Percentiles rank a stretch among this genome's conserved stretches.
Evolutionary conservation across 2,888 invertebrate species (phyloP).

Genomic region (Tetragonisca angustula): DNA sequence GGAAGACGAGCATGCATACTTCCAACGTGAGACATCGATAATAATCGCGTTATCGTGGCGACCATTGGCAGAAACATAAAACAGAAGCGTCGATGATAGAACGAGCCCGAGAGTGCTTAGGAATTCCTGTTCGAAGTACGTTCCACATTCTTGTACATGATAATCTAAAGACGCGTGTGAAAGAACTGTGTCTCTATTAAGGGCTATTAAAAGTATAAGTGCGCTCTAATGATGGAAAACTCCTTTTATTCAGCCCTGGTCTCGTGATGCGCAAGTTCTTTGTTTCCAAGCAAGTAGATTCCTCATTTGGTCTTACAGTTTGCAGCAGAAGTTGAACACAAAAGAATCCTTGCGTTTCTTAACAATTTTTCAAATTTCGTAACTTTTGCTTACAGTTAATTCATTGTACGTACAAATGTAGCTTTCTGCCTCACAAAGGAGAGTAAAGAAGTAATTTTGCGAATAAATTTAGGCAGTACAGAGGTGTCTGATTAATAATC

Average conservation of each 20-base stretch:
- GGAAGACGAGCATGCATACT: conserved; percentile 44
- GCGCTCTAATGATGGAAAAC: conserved; percentile 36
- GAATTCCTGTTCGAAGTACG: conserved; percentile 41
- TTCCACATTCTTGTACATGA: conserved; percentile 23
- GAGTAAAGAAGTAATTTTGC: background rate
- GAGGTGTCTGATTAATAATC: too few relatives aligned
- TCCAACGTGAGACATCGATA: conserved; percentile 60
- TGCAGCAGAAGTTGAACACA: too few relatives aligned
- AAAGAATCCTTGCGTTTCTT: too few relatives aligned
- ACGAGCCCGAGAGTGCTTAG: conserved; percentile 36
- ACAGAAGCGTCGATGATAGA: conserved; percentile 29
- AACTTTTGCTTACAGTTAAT: too few relatives aligned
- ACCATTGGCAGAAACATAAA: conserved; percentile 1
- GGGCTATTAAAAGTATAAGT: conserved; percentile 52
- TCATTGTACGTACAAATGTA: too few relatives aligned
- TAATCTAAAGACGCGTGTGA: conserved; percentile 46
- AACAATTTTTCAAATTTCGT: too few relatives aligned
- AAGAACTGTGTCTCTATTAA: conserved; percentile 48
- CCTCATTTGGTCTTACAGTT: background rate
- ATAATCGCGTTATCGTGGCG: conserved; percentile 62
- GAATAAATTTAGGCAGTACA: background rate
- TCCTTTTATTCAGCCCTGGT: conserved; percentile 20
- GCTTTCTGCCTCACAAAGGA: background rate
- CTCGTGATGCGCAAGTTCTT: background rate
- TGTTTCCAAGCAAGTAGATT: background rate